Base-by-base conservation (phyloP, 2,797 vertebrate genomes). In the Muscicapa striata region DNA sequence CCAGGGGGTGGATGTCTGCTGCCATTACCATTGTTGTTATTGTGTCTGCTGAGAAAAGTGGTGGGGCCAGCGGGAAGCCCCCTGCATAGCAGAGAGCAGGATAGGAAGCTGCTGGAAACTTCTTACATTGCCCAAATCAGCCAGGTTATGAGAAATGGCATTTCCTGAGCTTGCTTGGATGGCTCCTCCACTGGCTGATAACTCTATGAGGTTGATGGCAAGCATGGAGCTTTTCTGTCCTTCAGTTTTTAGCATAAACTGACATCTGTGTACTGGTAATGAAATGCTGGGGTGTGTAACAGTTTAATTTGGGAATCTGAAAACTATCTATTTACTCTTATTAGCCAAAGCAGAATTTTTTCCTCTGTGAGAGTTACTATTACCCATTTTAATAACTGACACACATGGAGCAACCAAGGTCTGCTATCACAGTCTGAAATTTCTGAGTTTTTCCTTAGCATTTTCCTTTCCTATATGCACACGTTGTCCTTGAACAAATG, bases 21-120 rank as follows among this genome's bases (percentile, higher is more conserved):
- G 73, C 0, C 1, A 95, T 96, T 94, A 93, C 78, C 16, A 29
- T 94, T 95, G 89, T 95, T 96, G 96, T 66, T 45, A 92, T 89
- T 93, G 87, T n/a, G 21, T 45, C 81, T 74, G 70, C 84, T 45
- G 52, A 94, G 90, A 87, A 81, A 92, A 90, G 69, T 1, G 1
- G 38, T 52, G 75, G 45, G 87, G 92, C 51, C 22, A 4, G 16
- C 0, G 0, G 89, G 85, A 93, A 95, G 89, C 49, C 87, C 76
- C 81, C 78, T 87, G 69, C 3, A 4, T 43, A 52, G 85, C 5
- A n/a, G 58, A 70, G 36, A 51, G 64, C 90, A 95, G 34, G 68
- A 52, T 72, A 89, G 75, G 89, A 83, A 92, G 68, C 40, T 69
- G 36, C 68, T 74, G 81, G 64, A 75, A 81, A 72, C 15, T 36